A percentile compares a stretch with the other conserved stretches of the same genome.
Conservation (phyloP, 2,888 invertebrate genomes). For the Miltochrista miniata region DNA sequence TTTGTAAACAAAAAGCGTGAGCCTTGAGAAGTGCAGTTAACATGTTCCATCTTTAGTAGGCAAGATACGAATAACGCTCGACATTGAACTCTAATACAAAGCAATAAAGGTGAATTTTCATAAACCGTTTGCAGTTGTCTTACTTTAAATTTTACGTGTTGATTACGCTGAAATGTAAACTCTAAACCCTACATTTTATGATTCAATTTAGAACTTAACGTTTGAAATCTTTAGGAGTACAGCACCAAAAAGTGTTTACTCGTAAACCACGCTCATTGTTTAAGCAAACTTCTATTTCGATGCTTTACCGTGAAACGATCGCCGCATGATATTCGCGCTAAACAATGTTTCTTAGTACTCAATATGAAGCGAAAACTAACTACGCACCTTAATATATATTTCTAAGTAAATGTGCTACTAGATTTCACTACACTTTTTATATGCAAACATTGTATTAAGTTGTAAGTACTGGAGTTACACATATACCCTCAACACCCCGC, state of each 20-base stretch:
- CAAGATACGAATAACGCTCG: conserved; percentile 12
- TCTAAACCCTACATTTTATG: conserved; percentile 40
- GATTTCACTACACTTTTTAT: too few relatives aligned
- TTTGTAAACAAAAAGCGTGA: conserved; percentile 72
- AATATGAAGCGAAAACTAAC: conserved; percentile 55
- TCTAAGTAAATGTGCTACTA: too few relatives aligned
- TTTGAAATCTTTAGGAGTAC: conserved; percentile 56
- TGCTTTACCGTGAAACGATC: conserved; percentile 68
- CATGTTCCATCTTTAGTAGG: conserved; percentile 66
- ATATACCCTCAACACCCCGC: too few relatives aligned
- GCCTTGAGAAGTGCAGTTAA: conserved; percentile 74
- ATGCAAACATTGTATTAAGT: not conserved
- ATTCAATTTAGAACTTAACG: conserved; percentile 40
- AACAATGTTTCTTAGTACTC: conserved; percentile 64
- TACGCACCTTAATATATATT: conserved; percentile 43
- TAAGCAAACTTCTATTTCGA: conserved; percentile 79
- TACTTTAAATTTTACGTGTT: conserved; percentile 20
- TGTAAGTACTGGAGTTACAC: too few relatives aligned
- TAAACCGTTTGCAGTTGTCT: conserved; percentile 36
- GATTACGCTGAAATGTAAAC: conserved; percentile 31
- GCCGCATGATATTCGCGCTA: conserved; percentile 58
- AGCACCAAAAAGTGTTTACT: conserved; percentile 71
- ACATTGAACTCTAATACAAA: conserved; percentile 41
- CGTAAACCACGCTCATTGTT: conserved; percentile 80
- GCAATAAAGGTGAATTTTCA: conserved; percentile 34